These are phyloP conservation scores for Anguilla pacifica DNA, from an alignment of 2,797 vertebrate species.

Conservation along the genomic window DNA sequence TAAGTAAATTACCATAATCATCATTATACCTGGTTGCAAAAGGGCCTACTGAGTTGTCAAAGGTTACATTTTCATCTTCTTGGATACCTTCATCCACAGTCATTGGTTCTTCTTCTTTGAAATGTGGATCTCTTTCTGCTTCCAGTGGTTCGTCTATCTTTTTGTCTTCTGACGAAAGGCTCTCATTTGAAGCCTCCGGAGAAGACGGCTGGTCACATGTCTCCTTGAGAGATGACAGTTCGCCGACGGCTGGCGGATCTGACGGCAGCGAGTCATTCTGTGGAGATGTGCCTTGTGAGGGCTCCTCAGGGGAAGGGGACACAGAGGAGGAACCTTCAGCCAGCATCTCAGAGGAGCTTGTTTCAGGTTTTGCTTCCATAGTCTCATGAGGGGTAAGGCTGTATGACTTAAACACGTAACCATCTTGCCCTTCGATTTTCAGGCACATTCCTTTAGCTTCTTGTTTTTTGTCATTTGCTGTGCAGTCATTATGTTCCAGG, in stretches of 20 bases:
- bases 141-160: conserved; percentile 51
- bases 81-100: conserved; percentile 75
- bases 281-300: conserved; percentile 62
- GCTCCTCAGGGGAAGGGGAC: conserved; percentile 67
- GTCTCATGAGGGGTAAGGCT: conserved; percentile 68
- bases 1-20: conserved; percentile 87
- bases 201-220: conserved; percentile 53
- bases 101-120: conserved; percentile 76
- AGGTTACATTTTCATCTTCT: conserved; percentile 78
- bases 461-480: conserved; percentile 65
- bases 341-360: conserved; percentile 68
- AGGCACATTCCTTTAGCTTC: conserved; percentile 76
- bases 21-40: conserved; percentile 80
- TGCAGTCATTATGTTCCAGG: conserved; percentile 59
- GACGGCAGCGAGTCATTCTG: conserved; percentile 65
- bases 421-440: conserved; percentile 79
- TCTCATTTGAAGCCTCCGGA: conserved; percentile 61
- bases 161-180: conserved; percentile 47
- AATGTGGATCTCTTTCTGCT: conserved; percentile 65
- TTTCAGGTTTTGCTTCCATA: conserved; percentile 53
- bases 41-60: conserved; percentile 74
- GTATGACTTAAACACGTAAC: conserved; percentile 80
- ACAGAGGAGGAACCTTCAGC: conserved; percentile 72
- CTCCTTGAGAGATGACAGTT: conserved; percentile 40
- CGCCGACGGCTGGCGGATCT: conserved; percentile 56